Conservation (phyloP, 1,140 invertebrate genomes). For the Sminthurinus signatus region DNA sequence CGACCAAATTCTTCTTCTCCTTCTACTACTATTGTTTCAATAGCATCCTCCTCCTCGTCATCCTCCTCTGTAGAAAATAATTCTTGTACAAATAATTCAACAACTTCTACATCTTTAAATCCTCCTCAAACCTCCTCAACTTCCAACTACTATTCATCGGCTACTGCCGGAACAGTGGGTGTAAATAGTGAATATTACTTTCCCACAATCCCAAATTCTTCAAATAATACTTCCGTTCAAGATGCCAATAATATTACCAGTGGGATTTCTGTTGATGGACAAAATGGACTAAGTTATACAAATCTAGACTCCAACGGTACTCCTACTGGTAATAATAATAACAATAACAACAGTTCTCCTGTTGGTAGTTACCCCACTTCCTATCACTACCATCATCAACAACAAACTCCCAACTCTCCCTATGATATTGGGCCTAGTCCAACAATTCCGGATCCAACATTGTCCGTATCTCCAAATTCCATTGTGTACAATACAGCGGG, state of each 20-base stretch:
- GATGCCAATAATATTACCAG: not conserved
- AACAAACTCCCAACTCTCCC: conserved; percentile 25
- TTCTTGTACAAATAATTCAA: conserved; percentile 12
- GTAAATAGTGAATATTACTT: conserved; percentile 10
- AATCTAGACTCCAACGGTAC: conserved; percentile 65
- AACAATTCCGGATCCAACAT: conserved; percentile 29
- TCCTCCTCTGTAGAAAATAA: not conserved
- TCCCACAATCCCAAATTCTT: conserved; percentile 5
- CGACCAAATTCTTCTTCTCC: too few relatives aligned
- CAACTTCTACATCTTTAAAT: not conserved
- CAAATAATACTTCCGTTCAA: not conserved
- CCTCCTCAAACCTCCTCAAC: not conserved
- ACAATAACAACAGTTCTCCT: not conserved
- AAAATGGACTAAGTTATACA: conserved; percentile 80
- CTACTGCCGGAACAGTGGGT: not conserved
- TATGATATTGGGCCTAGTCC: conserved; percentile 39
- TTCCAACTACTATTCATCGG: conserved; percentile 4
- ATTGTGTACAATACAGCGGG: conserved; percentile 18
- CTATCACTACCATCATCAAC: conserved; percentile 9
- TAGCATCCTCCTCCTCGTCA: not conserved
- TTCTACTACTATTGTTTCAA: conserved; percentile 1
- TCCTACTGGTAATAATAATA: not conserved
- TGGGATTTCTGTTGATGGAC: conserved; percentile 65
- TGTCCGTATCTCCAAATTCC: conserved; percentile 32
- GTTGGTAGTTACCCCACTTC: not conserved